Evolutionary conservation across 2,113 vertebrate genomes (phyloP), one percentile per base, ranked within the genome.

Genomic region (Gila orcuttii): DNA sequence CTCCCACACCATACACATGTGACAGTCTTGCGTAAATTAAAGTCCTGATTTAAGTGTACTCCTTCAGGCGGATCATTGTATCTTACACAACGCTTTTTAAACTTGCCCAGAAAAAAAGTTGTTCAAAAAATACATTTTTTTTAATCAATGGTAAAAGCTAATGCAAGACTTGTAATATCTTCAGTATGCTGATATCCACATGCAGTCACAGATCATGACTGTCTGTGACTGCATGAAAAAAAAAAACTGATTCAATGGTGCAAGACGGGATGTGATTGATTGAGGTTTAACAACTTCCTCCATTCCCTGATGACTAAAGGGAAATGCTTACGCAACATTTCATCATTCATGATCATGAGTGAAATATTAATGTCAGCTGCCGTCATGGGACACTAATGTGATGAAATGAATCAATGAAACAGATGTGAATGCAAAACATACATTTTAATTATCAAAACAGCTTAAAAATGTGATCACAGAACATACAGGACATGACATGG

Each of bases 351-450:
- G 71, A 47, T 74, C 23, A 74, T 74, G 39, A 25, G 71, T 23
- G 69, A 12, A 74, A 25, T 13, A 50, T 50, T 50, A n/a, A 71
- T 8, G 8, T 71, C 68, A 71, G 33, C 7, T 69, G 33, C 33
- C 10, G 33, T 69, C 17, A 23, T 36, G 33, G 9, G 17, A 71
- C 21, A 21, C 19, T 12, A 3, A 73, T 21, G 7, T 8, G 47
- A 76, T 64, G 78, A 79, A 62, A 81, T 81, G 25, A 52, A 69
- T 7, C 19, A 77, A 76, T 31, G 79, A 82, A 69, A 66, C n/a
- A 0, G 60, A 69, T 82, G 79, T 3, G 31, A 23, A 31, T 47
- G 42, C 15, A 66, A 31, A 66, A 47, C 39, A 11, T n/a, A 62
- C 28, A 31, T 33, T 69, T 68, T 68, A 82, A 69, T 82, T 12